A percentile compares a stretch with the other conserved stretches of the same genome.
phyloP scores from a whole-genome alignment of 2,113 vertebrate species.

The Hemibagrus wyckioides region DNA sequence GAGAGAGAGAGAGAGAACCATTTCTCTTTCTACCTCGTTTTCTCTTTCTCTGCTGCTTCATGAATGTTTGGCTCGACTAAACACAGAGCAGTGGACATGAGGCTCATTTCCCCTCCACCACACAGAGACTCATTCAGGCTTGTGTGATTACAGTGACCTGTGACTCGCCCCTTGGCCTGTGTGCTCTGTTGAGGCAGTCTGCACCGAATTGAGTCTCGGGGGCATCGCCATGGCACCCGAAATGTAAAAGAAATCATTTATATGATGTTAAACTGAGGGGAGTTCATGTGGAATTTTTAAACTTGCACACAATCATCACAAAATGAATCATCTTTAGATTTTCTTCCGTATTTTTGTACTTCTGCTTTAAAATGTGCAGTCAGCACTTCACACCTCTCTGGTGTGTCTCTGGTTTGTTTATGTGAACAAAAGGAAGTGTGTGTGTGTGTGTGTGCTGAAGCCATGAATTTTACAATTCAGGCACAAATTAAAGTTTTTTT shows the following conservation, averaged over 20 bases:
- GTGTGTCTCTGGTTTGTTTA: not conserved
- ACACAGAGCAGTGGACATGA: not conserved
- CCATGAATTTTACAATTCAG: not conserved
- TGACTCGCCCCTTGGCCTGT: slow-evolving; percentile 34
- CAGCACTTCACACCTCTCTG: not conserved
- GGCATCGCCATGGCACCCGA: slow-evolving; percentile 7
- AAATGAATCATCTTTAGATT: not conserved
- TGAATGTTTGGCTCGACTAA: not conserved
- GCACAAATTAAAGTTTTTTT: not conserved
- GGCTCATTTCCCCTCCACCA: not conserved
- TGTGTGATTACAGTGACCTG: slow-evolving; percentile 8
- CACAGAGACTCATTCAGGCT: slow-evolving; percentile 34
- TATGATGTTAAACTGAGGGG: not conserved
- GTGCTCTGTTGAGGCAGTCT: slow-evolving; percentile 22
- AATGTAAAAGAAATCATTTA: slow-evolving; percentile 16
- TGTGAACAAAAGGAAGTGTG: not conserved
- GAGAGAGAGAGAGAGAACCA: not conserved
- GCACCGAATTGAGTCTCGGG: not conserved
- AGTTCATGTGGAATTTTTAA: slow-evolving; percentile 25
- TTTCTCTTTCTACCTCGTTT: too few species aligned
- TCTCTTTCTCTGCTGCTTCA: not conserved
- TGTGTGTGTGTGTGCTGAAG: not conserved
- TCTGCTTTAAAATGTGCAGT: not conserved
- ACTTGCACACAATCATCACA: not conserved
- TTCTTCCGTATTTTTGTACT: not conserved